A percentile compares a stretch with the other conserved stretches of the same genome.
These are phyloP conservation scores for Poecilia gillii DNA, from an alignment of 2,797 vertebrate genomes.

Conservation along the genomic window DNA sequence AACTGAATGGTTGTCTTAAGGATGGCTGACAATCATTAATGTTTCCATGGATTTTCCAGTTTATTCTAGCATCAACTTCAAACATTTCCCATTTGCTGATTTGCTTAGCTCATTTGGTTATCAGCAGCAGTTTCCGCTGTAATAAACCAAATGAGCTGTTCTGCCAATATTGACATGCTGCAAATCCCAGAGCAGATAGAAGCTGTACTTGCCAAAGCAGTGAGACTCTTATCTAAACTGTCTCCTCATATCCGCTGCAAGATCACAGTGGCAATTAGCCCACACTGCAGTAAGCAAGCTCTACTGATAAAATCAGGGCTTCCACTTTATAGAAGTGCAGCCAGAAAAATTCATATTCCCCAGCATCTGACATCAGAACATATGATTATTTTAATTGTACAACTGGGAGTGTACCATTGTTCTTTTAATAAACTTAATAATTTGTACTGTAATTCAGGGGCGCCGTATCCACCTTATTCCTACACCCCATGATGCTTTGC, in stretches of 20 bases:
- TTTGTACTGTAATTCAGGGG: slow-evolving; percentile 27
- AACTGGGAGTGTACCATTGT: slow-evolving; percentile 44
- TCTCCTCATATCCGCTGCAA: slow-evolving; percentile 60
- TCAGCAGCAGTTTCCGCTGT: slow-evolving; percentile 56
- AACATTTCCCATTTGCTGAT: slow-evolving; percentile 59
- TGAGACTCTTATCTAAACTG: slow-evolving; percentile 74
- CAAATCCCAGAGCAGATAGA: slow-evolving; percentile 66
- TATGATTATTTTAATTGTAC: slow-evolving; percentile 26
- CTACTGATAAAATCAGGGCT: slow-evolving; percentile 24
- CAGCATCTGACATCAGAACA: slow-evolving; percentile 31
- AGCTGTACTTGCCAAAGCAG: slow-evolving; percentile 63
- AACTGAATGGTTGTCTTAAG: slow-evolving; percentile 25
- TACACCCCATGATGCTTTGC: no score
- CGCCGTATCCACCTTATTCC: no score
- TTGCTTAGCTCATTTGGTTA: slow-evolving; percentile 64
- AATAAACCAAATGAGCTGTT: slow-evolving; percentile 61
- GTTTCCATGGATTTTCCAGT: slow-evolving; percentile 28
- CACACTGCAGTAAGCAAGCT: slow-evolving; percentile 26
- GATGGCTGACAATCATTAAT: slow-evolving; percentile 18
- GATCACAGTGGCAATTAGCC: slow-evolving; percentile 56
- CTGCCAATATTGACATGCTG: slow-evolving; percentile 73
- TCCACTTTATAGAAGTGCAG: slow-evolving; percentile 32
- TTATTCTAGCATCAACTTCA: slow-evolving; percentile 53
- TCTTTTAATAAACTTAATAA: slow-evolving; percentile 30
- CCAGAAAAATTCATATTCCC: slow-evolving; percentile 32